Evolutionary conservation across 1,140 invertebrate species (phyloP).

Genomic region (Drosophila tristis): DNA sequence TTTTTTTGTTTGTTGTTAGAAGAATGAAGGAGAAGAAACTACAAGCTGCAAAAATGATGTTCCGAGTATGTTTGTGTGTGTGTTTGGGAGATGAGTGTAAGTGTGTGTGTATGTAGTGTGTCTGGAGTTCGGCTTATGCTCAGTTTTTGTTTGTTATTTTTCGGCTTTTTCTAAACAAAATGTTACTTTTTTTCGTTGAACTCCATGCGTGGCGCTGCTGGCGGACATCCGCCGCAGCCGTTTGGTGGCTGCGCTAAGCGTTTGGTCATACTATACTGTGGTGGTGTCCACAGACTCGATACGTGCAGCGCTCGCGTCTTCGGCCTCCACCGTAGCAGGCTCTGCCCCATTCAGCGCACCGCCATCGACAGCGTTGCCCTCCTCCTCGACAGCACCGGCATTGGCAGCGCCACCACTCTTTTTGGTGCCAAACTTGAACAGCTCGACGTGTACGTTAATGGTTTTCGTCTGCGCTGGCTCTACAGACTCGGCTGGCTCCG

Average conservation of each 20-base stretch:
- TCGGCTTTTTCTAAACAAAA: constrained; percentile 72
- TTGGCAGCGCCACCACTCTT: constrained; percentile 52
- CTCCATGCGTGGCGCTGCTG: constrained; percentile 65
- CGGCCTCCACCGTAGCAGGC: constrained; percentile 34
- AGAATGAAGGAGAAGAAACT: constrained; percentile 74
- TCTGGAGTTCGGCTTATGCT: constrained; percentile 61
- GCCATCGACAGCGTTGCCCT: constrained; percentile 44
- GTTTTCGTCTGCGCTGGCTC: constrained; percentile 74
- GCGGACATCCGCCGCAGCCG: constrained; percentile 73
- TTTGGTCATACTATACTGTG: constrained; percentile 83
- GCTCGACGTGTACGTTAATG: constrained; percentile 73
- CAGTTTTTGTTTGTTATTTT: constrained; percentile 62
- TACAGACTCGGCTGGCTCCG: constrained; percentile 46
- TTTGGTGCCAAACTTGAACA: constrained; percentile 71
- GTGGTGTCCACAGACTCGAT: constrained; percentile 83
- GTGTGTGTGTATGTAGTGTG: constrained; percentile 46
- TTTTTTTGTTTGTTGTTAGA: constrained; percentile 41
- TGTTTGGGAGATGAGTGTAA: constrained; percentile 23
- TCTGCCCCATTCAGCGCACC: constrained; percentile 55
- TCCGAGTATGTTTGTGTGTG: constrained; percentile 35
- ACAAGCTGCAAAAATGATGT: constrained; percentile 64
- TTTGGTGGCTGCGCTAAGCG: constrained; percentile 69
- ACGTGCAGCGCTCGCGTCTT: constrained; percentile 61
- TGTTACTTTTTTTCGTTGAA: constrained; percentile 79
- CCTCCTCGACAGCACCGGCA: constrained; percentile 41